A percentile compares a stretch with the other conserved stretches of the same genome.
Evolutionary conservation across 2,888 invertebrate species (phyloP).

Genomic region (Dynastes hyllus): DNA sequence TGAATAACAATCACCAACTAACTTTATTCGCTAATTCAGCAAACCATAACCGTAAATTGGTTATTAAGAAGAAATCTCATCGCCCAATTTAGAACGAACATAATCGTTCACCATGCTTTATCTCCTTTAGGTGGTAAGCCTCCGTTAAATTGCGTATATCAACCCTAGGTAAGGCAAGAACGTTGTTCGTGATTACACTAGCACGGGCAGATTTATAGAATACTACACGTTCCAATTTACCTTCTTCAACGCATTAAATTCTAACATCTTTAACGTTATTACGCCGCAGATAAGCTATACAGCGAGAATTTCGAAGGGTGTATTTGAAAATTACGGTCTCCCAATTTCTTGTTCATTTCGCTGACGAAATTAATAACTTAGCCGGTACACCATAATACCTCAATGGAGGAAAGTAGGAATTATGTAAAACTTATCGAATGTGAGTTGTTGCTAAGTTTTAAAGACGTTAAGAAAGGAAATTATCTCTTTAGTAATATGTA

Average conservation of each 20-base stretch:
- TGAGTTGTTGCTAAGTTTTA: no score
- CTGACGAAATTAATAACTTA: no score
- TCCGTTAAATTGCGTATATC: slow-evolving; percentile 22
- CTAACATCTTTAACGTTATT: slow-evolving; percentile 24
- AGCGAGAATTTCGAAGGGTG: slow-evolving; percentile 4
- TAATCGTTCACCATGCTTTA: slow-evolving; percentile 32
- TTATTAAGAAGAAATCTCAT: slow-evolving; percentile 3
- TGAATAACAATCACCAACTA: not conserved
- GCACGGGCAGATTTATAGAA: slow-evolving; percentile 39
- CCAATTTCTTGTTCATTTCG: no score
- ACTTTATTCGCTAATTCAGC: not conserved
- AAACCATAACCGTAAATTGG: not conserved
- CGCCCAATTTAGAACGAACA: slow-evolving; percentile 4
- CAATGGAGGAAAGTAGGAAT: no score
- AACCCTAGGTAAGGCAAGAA: slow-evolving; percentile 10
- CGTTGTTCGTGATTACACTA: slow-evolving; percentile 31
- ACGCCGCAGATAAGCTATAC: slow-evolving; percentile 27
- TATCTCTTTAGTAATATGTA: no score
- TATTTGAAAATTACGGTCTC: not conserved
- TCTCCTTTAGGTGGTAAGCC: slow-evolving; percentile 21
- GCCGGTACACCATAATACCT: no score
- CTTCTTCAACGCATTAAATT: slow-evolving; percentile 38
- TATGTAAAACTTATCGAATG: no score
- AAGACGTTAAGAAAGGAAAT: no score
- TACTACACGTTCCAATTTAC: slow-evolving; percentile 34